A percentile compares a stretch with the other conserved stretches of the same genome.
phyloP scores from a whole-genome alignment of 2,888 invertebrate genomes.

The Caenorhabditis panamensis region DNA sequence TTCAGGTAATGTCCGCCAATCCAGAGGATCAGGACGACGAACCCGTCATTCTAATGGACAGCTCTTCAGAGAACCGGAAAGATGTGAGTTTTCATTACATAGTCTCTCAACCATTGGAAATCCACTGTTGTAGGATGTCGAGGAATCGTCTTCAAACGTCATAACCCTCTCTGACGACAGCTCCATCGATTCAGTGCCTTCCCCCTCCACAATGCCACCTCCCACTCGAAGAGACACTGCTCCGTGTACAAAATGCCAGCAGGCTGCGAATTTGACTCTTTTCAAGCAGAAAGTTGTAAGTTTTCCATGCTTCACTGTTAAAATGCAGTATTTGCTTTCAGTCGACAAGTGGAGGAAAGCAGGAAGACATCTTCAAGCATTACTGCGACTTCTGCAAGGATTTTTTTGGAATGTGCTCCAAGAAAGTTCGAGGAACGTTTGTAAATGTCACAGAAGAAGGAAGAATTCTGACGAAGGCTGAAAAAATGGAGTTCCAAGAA shows the following conservation, averaged over 20 bases:
- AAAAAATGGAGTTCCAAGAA: constrained; percentile 6
- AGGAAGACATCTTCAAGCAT: constrained; percentile 9
- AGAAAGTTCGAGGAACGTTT: constrained; percentile 22
- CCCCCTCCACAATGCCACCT: background rate
- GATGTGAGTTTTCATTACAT: constrained; percentile 26
- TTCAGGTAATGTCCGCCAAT: constrained; percentile 32
- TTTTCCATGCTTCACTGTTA: background rate
- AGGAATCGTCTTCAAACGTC: background rate
- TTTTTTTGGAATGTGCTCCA: constrained; percentile 37
- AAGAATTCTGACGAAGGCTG: constrained; percentile 8
- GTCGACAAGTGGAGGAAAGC: constrained; percentile 5
- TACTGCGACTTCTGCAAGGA: constrained; percentile 4
- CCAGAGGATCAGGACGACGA: constrained; percentile 28
- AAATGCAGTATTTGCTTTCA: background rate
- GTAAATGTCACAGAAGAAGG: constrained; percentile 26
- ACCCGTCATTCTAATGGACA: too few relatives aligned
- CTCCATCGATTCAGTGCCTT: constrained; percentile 8
- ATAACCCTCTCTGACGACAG: background rate
- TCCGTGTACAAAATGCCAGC: constrained; percentile 4
- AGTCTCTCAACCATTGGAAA: too few relatives aligned
- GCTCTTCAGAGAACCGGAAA: too few relatives aligned
- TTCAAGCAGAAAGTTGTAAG: constrained; percentile 4
- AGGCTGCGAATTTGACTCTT: background rate
- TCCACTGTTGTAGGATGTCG: constrained; percentile 17
- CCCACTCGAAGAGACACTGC: background rate